Base-by-base conservation (phyloP, 2,113 vertebrate species). In the Heteronetta atricapilla region DNA sequence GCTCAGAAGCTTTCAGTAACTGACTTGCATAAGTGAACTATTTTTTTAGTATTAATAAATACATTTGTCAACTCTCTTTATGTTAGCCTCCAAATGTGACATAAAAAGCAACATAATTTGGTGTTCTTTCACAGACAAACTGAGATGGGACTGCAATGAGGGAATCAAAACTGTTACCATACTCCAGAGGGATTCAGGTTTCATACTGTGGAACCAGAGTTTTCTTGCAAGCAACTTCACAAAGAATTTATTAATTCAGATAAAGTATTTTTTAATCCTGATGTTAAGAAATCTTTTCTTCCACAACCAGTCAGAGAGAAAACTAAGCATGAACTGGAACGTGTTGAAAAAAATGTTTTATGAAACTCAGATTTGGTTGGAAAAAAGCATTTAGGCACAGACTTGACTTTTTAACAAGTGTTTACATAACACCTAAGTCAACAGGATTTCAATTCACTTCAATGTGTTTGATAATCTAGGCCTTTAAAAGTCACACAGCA, bases 1-100 rank as follows among this genome's bases (percentile, higher is more conserved):
- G 19, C 25, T 40, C 34, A 63, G 70, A 95, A 82, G 62, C 25
- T 74, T 89, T 84, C 46, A 80, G 29, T 89, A 95, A 95, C 79
- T 89, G 50, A 62, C n/a, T 80, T 44, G 36, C 29, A 86, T 70
- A 86, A 88, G 34, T 34, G 53, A 95, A 56, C 15, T 42, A 12
- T 0, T 46, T 94, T 78, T 78, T 94, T 76, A 31, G 12, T 68
- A n/a, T 17, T 93, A 86, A 93, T 69, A 79, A 78, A 36, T 63
- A 19, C 82, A 21, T 92, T 89, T 85, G 10, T 89, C 86, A 60
- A 67, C 40, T 90, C 62, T 53, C 80, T 66, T 81, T 63, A 55
- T 42, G 16, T 67, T 12, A 63, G 26, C 29, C 48, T 89, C 53
- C 94, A 69, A 33, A 80, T 6, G 62, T 80, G 40, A 81, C 63